Evolutionary conservation across 2,888 invertebrate genomes (phyloP), one percentile per base, ranked within the genome.

Genomic region (Resseliella maxima): DNA sequence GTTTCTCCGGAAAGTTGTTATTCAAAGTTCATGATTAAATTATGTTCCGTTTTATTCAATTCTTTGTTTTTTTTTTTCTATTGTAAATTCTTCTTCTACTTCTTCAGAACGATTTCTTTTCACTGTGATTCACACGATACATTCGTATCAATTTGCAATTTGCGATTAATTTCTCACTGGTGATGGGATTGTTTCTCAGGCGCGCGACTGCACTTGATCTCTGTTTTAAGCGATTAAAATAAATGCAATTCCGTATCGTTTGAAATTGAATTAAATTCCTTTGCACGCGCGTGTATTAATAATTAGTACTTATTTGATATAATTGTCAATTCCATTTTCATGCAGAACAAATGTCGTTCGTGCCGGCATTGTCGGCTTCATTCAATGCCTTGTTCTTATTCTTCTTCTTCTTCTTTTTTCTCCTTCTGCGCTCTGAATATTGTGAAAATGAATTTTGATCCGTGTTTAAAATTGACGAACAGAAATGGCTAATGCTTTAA

Each of bases 21-120:
- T 72, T 72, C 72, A 72, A 72, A 72, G 72, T 72, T 72, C 72
- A 72, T 72, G 31, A 72, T 72, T 72, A 72, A 72, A 72, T 72
- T 72, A 31, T 72, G 72, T 72, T 72, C 72, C 15, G 35, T 31
- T 35, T 72, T 50, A 50, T 50, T 50, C 50, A 18, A 27, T 72
- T 72, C 31, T 72, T 50, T 50, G 18, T 18, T 8, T 21, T 50
- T 50, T 31, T 31, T 72, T 35, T 72, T 72, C 72, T 31, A n/a
- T n/a, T n/a, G n/a, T n/a, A n/a, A n/a, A n/a, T n/a, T n/a, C n/a
- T n/a, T n/a, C n/a, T n/a, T n/a, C n/a, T n/a, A n/a, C n/a, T n/a
- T n/a, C n/a, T n/a, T n/a, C n/a, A n/a, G n/a, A n/a, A n/a, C n/a
- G n/a, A n/a, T n/a, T n/a, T n/a, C n/a, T n/a, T n/a, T n/a, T n/a